Evolutionary conservation across 2,888 invertebrate genomes (phyloP), one percentile per base, ranked within the genome.

Genomic region (Neria commutata): DNA sequence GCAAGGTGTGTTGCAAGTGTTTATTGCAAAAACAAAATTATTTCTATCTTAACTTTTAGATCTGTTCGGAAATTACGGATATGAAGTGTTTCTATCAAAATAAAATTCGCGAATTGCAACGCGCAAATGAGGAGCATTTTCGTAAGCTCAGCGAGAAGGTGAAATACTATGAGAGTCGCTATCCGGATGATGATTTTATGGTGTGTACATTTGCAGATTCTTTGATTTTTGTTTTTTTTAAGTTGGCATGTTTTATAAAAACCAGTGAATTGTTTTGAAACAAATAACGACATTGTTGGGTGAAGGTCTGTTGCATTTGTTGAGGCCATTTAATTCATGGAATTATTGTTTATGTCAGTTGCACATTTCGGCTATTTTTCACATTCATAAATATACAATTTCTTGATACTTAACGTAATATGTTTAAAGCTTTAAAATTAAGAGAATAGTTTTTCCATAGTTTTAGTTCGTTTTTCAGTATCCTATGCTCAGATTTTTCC

Each of bases 161-260:
- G 1, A 77, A 76, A 45, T 75, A 76, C 53, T 78, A 79, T 60
- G 81, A 81, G 63, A 72, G 71, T 2, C 77, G 73, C 14, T 77
- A 77, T 47, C 77, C 78, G 0, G 81, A 81, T 48, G 82, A 81
- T 67, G 82, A 82, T 54, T 81, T 78, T 61, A 68, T 79, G 81
- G 82, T 82, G 56, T 76, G 74, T 23, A 21, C 24, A 1, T 16
- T 8, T 16, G 6, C 59, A 56, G 50, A 56, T 56, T 60, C 56
- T 56, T 59, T 56, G 56, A 53, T 26, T 52, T 56, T 50, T 48
- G 53, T 53, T 47, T 50, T 52, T 26, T 47, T 16, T 45, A 33
- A 19, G 24, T 57, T 40, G 42, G 29, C 53, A 58, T 47, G 54
- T 37, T 26, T 48, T 54, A 54, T 46, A 61, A 17, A 8, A 19